Evolutionary conservation across 2,888 invertebrate species (phyloP), one percentile per base, ranked within the genome.

Genomic region (Salticus scenicus): DNA sequence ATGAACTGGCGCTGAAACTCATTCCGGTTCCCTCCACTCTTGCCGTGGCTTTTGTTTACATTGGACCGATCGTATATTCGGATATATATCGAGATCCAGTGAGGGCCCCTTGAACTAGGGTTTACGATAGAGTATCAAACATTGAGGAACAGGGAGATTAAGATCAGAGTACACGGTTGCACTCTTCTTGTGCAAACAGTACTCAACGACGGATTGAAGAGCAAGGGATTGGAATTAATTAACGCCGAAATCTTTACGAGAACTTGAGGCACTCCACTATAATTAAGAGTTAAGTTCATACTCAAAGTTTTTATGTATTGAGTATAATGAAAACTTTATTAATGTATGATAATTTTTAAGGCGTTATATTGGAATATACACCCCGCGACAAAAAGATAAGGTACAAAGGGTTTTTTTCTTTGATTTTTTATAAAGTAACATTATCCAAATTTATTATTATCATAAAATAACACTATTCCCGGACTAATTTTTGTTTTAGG

Each of bases 181-280:
- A 24, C 66, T 28, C 33, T 30, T 71, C 64, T 64, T 71, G 31
- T 31, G 71, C 57, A 77, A 79, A 79, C 75, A 70, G 69, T 31
- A 20, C 37, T 47, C 47, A 47, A 14, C 37, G 24, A 1, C 7
- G 69, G 69, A 69, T 69, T 24, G 24, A 67, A 30, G 31, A 14
- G 73, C n/a, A 42, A 41, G 17, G 41, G 70, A n/a, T 51, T 2
- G 33, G 76, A 64, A 83, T 83, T 83, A 83, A 83, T 83, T 83
- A 76, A 77, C 71, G 27, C 64, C 75, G n/a, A 71, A 75, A 83
- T 71, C 71, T 71, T 51, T 30, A 30, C 20, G 7, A 24, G 33
- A 28, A 70, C 31, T 24, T 20, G 12, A 70, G 20, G 42, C 24
- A 70, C 70, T 27, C 42, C 31, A 8, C 47, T 12, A 17, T 47